Conservation (phyloP, 2,797 vertebrate genomes). For the Simalia tracyae region DNA sequence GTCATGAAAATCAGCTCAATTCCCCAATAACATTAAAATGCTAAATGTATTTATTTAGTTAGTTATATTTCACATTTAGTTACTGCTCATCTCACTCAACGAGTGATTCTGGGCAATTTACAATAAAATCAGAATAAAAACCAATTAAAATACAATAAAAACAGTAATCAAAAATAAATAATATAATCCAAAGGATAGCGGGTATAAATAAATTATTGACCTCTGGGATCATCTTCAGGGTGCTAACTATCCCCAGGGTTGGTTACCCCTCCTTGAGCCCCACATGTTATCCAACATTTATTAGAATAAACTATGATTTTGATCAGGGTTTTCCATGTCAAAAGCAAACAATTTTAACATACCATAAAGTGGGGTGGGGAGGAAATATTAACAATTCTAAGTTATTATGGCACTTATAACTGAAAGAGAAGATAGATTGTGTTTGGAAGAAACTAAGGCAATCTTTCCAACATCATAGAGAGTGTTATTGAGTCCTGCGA, state of each 20-base stretch:
- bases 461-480: background rate
- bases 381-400: background rate
- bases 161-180: too few relatives aligned
- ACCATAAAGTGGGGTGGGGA: background rate
- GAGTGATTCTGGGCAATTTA: too few relatives aligned
- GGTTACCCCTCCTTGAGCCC: too few relatives aligned
- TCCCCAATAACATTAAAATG: background rate
- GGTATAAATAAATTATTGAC: too few relatives aligned
- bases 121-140: too few relatives aligned
- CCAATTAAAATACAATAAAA: too few relatives aligned
- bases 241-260: too few relatives aligned
- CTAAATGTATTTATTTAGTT: background rate
- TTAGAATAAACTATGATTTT: background rate
- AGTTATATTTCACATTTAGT: too few relatives aligned
- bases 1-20: background rate
- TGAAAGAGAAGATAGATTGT: background rate
- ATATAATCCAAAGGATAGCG: too few relatives aligned
- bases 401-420: background rate
- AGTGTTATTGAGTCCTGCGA: background rate
- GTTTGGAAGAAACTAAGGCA: background rate
- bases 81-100: too few relatives aligned
- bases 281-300: background rate
- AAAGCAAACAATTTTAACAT: background rate
- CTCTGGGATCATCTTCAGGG: too few relatives aligned
- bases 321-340: background rate